A percentile compares a stretch with the other conserved stretches of the same genome.
phyloP scores from a whole-genome alignment of 2,888 invertebrate genomes.

The Vesta saturnalis region DNA sequence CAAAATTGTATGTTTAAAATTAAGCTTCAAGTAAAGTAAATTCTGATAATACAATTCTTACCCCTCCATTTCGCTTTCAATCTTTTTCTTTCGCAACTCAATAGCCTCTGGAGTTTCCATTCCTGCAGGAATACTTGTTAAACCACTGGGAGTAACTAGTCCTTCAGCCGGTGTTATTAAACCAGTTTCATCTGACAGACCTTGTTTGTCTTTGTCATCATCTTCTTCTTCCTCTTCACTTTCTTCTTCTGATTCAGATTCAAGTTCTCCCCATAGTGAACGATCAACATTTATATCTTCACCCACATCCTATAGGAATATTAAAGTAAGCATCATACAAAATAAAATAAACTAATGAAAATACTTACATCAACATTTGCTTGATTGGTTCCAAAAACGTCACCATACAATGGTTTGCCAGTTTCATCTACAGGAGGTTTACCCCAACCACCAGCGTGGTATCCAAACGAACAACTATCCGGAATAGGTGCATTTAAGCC shows the following conservation, averaged over 20 bases:
- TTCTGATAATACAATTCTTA: constrained; percentile 55
- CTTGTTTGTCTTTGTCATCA: constrained; percentile 71
- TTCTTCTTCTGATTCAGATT: constrained; percentile 87
- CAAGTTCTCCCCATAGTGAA: constrained; percentile 96
- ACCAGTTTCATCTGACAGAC: constrained; percentile 78
- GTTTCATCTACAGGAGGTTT: constrained; percentile 99
- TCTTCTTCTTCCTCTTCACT: constrained; percentile 76
- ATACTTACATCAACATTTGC: constrained; percentile 75
- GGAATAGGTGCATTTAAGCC: constrained; percentile 99
- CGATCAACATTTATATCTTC: constrained; percentile 92
- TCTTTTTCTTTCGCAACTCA: constrained; percentile 95
- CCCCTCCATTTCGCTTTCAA: constrained; percentile 97
- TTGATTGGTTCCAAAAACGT: constrained; percentile 92
- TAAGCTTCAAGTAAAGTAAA: neutral
- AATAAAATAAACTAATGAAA: constrained; percentile 14
- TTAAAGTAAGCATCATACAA: neutral
- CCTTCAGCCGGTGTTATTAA: constrained; percentile 94
- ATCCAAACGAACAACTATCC: constrained; percentile 96
- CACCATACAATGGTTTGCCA: constrained; percentile 97
- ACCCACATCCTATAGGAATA: constrained; percentile 71
- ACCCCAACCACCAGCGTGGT: constrained; percentile 99
- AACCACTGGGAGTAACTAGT: constrained; percentile 93
- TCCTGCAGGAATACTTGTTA: constrained; percentile 90
- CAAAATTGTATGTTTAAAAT: too few relatives aligned
- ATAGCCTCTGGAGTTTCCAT: constrained; percentile 99